These are phyloP conservation scores for Congeria kusceri DNA, from an alignment of 2,888 invertebrate genomes.

Conservation along the genomic window DNA sequence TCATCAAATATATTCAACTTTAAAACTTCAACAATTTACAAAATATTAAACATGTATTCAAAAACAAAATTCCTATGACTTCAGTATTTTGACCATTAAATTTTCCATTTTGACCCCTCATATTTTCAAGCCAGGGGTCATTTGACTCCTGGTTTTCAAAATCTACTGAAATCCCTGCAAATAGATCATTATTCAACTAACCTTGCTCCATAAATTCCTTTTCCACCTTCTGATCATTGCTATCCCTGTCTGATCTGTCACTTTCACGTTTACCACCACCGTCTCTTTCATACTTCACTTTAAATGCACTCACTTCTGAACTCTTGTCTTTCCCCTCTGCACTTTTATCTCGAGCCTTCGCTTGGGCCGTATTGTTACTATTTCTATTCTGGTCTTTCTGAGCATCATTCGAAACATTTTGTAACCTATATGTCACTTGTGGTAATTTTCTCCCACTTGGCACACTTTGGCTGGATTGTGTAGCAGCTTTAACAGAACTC, in stretches of 20 bases:
- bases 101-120: too few relatives aligned
- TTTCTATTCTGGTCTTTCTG: conserved; percentile 22
- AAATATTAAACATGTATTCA: too few relatives aligned
- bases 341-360: conserved; percentile 17
- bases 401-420: conserved; percentile 34
- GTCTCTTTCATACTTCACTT: conserved; percentile 45
- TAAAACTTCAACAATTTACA: too few relatives aligned
- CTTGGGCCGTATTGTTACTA: background rate
- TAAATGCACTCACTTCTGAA: conserved; percentile 26
- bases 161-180: too few relatives aligned
- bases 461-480: conserved; percentile 14
- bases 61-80: too few relatives aligned
- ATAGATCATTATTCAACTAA: too few relatives aligned
- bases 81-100: too few relatives aligned
- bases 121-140: too few relatives aligned
- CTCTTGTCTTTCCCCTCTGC: conserved; percentile 15
- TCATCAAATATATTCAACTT: too few relatives aligned
- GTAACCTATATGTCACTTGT: conserved; percentile 32
- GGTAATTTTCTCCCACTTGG: conserved; percentile 32
- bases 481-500: background rate
- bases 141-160: too few relatives aligned
- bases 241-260: conserved; percentile 21
- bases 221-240: conserved; percentile 28
- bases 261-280: conserved; percentile 28
- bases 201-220: conserved; percentile 61